Evolutionary conservation across 1,140 invertebrate genomes (phyloP), one percentile per base, ranked within the genome.

Genomic region (Lasaia peninsularis): DNA sequence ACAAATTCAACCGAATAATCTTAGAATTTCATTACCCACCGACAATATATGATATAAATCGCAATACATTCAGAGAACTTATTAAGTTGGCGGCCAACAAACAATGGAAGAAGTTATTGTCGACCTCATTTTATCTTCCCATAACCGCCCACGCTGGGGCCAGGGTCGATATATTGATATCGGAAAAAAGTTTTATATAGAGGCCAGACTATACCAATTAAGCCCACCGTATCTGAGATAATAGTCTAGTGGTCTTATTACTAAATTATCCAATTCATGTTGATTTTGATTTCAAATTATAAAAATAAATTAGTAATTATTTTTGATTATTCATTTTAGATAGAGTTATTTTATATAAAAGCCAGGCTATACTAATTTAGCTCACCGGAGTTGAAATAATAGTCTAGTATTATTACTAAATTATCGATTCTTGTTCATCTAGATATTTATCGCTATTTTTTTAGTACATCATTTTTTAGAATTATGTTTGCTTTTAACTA

Each of bases 61-160:
- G 86, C 81, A 85, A 85, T 80, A 88, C 84, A 86, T 83, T 80
- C 67, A 75, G 68, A 55, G 75, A 81, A 83, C 80, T 88, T 88
- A 88, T 88, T 86, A 86, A 86, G 82, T 81, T 79, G 74, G 75
- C 80, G 74, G 73, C 76, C 75, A 76, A 84, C 80, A 87, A 86
- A 88, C 82, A 88, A 86, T 88, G 80, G 78, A 74, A 68, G 75
- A 73, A 81, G 80, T 83, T 88, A 85, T 85, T 85, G 84, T 75
- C 77, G 79, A 83, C 77, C 79, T 71, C 74, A 65, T 69, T 78
- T 73, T 76, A 77, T 78, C 74, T 75, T 72, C 67, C 66, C 54
- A 57, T 62, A 62, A 55, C 67, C 59, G n/a, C 62, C 69, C 67
- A 70, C 66, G 40, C 56, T 67, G 67, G 67, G 61, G 54, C 12